phyloP scores from a whole-genome alignment of 2,797 vertebrate species.

The Coccyzus lansbergi region DNA sequence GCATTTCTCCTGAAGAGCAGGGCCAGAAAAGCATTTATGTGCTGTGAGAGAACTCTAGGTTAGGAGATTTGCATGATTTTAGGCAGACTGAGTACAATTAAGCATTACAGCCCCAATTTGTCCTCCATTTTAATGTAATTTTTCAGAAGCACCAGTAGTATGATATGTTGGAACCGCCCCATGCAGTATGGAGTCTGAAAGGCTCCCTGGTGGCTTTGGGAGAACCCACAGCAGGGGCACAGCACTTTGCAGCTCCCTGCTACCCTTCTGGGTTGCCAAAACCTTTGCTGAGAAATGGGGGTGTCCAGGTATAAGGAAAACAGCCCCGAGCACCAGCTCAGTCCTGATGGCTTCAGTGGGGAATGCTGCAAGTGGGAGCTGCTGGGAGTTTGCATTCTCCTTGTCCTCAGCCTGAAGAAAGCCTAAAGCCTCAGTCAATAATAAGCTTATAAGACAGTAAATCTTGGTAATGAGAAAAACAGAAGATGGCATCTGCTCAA shows the following conservation, averaged over 20 bases:
- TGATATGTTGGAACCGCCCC: rapidly evolving
- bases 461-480: constrained; percentile 77
- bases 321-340: rapidly evolving
- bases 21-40: background rate
- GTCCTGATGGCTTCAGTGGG: rapidly evolving
- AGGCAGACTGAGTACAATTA: background rate
- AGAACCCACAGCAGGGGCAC: background rate
- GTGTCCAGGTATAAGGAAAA: background rate
- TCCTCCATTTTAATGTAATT: background rate
- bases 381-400: background rate
- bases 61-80: background rate
- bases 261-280: background rate
- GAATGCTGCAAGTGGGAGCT: background rate
- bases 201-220: background rate
- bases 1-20: background rate
- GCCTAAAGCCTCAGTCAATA: constrained; percentile 67
- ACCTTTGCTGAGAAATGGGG: background rate
- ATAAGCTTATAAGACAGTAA: constrained; percentile 76
- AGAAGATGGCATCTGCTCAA: constrained; percentile 65
- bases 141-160: background rate
- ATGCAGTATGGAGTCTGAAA: background rate
- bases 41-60: background rate
- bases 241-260: background rate
- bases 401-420: constrained; percentile 29
- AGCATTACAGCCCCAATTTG: background rate